A percentile compares a stretch with the other conserved stretches of the same genome.
Conservation (phyloP, 2,888 invertebrate genomes). For the Eurytoma californica region DNA sequence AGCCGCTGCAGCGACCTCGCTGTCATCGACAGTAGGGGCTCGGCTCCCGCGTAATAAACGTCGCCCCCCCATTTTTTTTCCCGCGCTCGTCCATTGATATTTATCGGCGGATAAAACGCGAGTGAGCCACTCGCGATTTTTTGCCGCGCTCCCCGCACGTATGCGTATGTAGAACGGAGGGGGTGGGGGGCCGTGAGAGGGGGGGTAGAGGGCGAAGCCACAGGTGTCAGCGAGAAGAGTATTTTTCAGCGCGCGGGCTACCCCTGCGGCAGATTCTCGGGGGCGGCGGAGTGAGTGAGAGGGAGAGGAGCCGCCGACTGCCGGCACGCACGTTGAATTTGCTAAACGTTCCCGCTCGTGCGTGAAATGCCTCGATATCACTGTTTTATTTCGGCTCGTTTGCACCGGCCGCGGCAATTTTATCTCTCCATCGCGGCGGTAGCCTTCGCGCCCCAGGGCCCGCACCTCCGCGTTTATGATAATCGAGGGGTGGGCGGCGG, state of each 20-base stretch:
- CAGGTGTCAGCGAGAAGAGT: conserved; percentile 74
- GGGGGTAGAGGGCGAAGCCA: conserved; percentile 67
- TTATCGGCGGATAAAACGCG: conserved; percentile 45
- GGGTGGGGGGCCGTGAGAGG: neutral
- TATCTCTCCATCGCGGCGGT: conserved; percentile 59
- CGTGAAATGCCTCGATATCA: conserved; percentile 75
- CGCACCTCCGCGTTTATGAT: conserved; percentile 51
- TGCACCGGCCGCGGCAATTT: conserved; percentile 61
- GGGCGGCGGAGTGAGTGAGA: conserved; percentile 62
- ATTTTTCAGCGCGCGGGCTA: conserved; percentile 71
- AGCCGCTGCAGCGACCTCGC: too few species aligned
- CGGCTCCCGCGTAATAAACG: conserved; percentile 32
- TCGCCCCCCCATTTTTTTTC: neutral
- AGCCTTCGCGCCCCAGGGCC: conserved; percentile 22
- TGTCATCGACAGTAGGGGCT: conserved; percentile 12
- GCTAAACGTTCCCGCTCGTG: conserved; percentile 75
- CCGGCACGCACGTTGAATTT: conserved; percentile 75
- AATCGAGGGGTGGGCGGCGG: conserved; percentile 48
- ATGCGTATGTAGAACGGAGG: conserved; percentile 70
- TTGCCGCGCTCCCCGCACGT: conserved; percentile 55
- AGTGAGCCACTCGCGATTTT: conserved; percentile 4
- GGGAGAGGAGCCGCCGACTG: conserved; percentile 64
- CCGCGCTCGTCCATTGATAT: conserved; percentile 45
- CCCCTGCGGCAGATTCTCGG: conserved; percentile 63
- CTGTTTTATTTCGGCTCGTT: conserved; percentile 73